phyloP scores from a whole-genome alignment of 2,888 invertebrate genomes.

The Merodon equestris region DNA sequence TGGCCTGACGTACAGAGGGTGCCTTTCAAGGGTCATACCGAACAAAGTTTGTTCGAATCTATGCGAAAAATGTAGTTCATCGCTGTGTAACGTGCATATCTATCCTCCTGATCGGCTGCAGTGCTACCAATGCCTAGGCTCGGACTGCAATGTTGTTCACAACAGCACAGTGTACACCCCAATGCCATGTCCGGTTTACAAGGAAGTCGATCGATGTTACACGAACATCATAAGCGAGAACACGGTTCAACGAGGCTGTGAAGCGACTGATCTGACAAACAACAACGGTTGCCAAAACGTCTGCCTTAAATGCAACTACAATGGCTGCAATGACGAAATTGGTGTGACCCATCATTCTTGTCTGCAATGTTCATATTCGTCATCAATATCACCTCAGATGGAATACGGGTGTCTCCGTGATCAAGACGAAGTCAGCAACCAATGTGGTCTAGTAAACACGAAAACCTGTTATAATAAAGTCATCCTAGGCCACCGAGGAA shows the following conservation, averaged over 20 bases:
- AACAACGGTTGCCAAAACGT: constrained; percentile 70
- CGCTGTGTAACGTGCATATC: constrained; percentile 74
- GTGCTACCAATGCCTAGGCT: constrained; percentile 74
- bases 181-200: constrained; percentile 73
- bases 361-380: constrained; percentile 70
- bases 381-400: constrained; percentile 62
- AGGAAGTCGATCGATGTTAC: constrained; percentile 73
- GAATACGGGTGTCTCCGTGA: constrained; percentile 71
- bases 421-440: constrained; percentile 53
- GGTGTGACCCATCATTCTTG: constrained; percentile 72
- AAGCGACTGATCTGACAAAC: constrained; percentile 70
- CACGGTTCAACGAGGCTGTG: constrained; percentile 74
- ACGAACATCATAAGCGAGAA: constrained; percentile 72
- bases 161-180: constrained; percentile 55
- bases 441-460: constrained; percentile 69
- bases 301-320: constrained; percentile 74
- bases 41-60: constrained; percentile 72
- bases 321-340: constrained; percentile 73
- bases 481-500: constrained; percentile 72
- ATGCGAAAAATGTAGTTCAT: constrained; percentile 73
- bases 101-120: constrained; percentile 72
- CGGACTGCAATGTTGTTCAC: constrained; percentile 72
- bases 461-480: constrained; percentile 73
- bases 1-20: constrained; percentile 74
- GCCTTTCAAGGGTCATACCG: constrained; percentile 72